Conservation (phyloP, 1,140 invertebrate genomes). For the Alviniconcha marisindica region DNA sequence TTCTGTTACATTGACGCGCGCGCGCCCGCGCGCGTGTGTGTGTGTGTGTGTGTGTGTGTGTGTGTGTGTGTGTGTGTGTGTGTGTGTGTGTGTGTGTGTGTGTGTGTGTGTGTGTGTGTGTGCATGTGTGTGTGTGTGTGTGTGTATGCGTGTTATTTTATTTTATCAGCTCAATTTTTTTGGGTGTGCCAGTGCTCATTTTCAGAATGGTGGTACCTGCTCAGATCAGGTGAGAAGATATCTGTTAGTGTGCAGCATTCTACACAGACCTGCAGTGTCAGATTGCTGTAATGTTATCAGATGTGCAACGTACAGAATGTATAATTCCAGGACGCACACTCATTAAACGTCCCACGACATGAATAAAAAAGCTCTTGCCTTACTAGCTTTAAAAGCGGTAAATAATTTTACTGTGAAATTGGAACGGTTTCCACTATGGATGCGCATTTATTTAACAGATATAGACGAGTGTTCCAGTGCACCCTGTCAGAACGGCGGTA, state of each 20-base stretch:
- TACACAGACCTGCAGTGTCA: conserved; percentile 32
- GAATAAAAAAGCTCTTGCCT: too few relatives aligned
- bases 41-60: conserved; percentile 1
- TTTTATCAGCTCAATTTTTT: too few relatives aligned
- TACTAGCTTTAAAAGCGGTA: too few relatives aligned
- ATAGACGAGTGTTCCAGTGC: conserved; percentile 48
- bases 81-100: neutral
- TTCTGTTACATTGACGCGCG: neutral
- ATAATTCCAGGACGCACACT: too few relatives aligned
- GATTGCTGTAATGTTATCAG: too few relatives aligned
- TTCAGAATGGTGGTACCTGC: conserved; percentile 44
- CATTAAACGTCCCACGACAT: too few relatives aligned
- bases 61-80: neutral
- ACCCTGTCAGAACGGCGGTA: conserved; percentile 47
- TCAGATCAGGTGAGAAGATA: conserved; percentile 12
- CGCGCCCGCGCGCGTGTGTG: neutral
- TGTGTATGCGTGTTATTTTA: neutral
- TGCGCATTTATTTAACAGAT: too few relatives aligned
- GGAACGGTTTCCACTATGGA: neutral
- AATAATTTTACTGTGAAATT: too few relatives aligned
- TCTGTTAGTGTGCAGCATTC: conserved; percentile 40
- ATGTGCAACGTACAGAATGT: too few relatives aligned
- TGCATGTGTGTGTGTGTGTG: neutral
- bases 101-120: neutral
- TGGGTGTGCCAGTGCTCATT: conserved; percentile 41